Conservation (phyloP, 2,113 vertebrate species). For the Neodontobutis hainanensis region DNA sequence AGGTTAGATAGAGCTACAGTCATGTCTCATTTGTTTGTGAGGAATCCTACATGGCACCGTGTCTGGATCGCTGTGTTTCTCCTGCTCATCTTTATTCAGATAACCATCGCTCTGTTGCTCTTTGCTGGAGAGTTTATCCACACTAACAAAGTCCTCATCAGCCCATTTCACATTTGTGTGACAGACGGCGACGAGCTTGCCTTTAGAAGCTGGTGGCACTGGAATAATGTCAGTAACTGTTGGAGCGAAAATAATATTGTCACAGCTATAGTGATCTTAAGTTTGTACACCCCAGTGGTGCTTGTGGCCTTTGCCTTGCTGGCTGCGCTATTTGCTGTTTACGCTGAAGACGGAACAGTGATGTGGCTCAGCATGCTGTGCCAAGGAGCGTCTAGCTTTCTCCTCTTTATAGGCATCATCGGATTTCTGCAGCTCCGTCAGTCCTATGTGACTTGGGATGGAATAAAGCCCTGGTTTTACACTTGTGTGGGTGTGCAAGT, state of each 20-base stretch:
- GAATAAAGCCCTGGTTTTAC: slow-evolving; percentile 28
- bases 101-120: slow-evolving; percentile 12
- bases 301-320: slow-evolving; percentile 50
- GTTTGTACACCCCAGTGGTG: slow-evolving; percentile 28
- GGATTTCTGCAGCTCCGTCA: slow-evolving; percentile 12
- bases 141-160: slow-evolving; percentile 23
- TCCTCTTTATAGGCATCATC: slow-evolving; percentile 15
- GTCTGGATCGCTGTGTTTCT: slow-evolving; percentile 11
- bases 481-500: slow-evolving; percentile 20
- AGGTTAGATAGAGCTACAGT: not conserved
- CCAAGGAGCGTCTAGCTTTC: slow-evolving; percentile 26
- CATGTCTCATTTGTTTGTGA: not conserved
- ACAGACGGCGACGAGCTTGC: not conserved
- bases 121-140: slow-evolving; percentile 31
- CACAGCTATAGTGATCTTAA: not conserved
- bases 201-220: not conserved
- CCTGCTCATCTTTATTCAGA: slow-evolving; percentile 39
- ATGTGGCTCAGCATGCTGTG: slow-evolving; percentile 11
- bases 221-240: not conserved
- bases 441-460: slow-evolving; percentile 12
- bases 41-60: not conserved
- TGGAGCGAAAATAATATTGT: not conserved
- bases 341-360: slow-evolving; percentile 21
- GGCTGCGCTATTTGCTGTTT: slow-evolving; percentile 25
- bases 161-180: slow-evolving; percentile 19